phyloP scores from a whole-genome alignment of 2,888 invertebrate genomes.

The Isoperla grammatica region DNA sequence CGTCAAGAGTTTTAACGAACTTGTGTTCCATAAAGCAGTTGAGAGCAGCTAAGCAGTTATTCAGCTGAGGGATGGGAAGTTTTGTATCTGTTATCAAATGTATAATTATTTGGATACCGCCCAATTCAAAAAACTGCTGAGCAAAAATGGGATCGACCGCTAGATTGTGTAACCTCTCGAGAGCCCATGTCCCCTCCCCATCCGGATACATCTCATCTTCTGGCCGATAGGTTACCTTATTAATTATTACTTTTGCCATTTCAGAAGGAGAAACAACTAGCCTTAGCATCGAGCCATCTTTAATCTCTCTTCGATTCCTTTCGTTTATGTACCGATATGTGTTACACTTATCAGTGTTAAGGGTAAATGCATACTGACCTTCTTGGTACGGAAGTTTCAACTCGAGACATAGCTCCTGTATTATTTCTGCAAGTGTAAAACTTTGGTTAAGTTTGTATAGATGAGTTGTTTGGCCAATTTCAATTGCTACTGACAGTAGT shows the following conservation, averaged over 20 bases:
- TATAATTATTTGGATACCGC: conserved; percentile 10
- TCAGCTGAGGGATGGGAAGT: not conserved
- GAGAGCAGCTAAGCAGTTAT: conserved; percentile 16
- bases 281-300: conserved; percentile 23
- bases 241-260: conserved; percentile 20
- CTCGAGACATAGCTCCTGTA: conserved; percentile 20
- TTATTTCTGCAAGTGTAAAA: conserved; percentile 17
- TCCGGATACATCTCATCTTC: not conserved
- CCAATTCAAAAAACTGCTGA: conserved; percentile 11
- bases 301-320: conserved; percentile 18
- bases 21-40: conserved; percentile 11
- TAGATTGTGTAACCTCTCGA: conserved; percentile 10
- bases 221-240: not conserved
- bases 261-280: conserved; percentile 24
- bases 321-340: conserved; percentile 23
- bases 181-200: conserved; percentile 21
- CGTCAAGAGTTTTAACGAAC: not conserved
- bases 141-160: conserved; percentile 22
- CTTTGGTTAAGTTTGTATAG: conserved; percentile 21
- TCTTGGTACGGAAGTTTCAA: conserved; percentile 15
- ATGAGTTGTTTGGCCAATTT: conserved; percentile 20
- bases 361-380: conserved; percentile 22
- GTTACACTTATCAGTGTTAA: conserved; percentile 3
- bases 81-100: conserved; percentile 1
- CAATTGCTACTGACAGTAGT: conserved; percentile 25